Evolutionary conservation across 2,113 vertebrate species (phyloP).

Genomic region (Raja brachyura): DNA sequence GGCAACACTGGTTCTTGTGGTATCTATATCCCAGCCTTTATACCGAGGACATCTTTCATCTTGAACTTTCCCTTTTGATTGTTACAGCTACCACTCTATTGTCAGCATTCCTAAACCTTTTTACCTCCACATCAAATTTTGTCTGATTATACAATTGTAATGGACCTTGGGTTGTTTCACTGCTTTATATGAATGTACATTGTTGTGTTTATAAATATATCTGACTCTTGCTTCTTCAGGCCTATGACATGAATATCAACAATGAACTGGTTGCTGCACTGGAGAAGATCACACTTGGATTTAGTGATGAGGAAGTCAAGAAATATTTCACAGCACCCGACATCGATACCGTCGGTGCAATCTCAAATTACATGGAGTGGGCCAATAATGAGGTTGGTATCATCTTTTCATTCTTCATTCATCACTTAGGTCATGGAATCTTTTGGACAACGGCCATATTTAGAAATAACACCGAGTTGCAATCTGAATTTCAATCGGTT

Average conservation of each 20-base stretch:
- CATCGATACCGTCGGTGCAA: slow-evolving; percentile 23
- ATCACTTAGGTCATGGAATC: neutral
- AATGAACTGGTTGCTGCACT: neutral
- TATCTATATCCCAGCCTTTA: neutral
- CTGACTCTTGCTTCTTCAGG: neutral
- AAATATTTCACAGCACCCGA: neutral
- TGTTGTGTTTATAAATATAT: neutral
- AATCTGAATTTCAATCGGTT: neutral
- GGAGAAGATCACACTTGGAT: neutral
- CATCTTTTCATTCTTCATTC: neutral
- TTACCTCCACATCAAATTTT: neutral
- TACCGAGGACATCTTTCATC: neutral
- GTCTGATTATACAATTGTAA: neutral
- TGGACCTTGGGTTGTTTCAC: neutral
- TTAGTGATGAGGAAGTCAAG: neutral
- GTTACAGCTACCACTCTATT: neutral
- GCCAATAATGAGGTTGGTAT: neutral
- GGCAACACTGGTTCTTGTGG: neutral
- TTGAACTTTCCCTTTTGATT: neutral
- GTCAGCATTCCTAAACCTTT: neutral
- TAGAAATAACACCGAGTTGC: neutral
- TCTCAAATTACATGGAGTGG: neutral
- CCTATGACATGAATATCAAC: neutral
- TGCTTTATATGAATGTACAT: neutral
- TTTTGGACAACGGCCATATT: neutral